Percentiles rank a stretch among this genome's conserved stretches.
phyloP scores from a whole-genome alignment of 2,113 vertebrate genomes.

The Noturus placidus region DNA sequence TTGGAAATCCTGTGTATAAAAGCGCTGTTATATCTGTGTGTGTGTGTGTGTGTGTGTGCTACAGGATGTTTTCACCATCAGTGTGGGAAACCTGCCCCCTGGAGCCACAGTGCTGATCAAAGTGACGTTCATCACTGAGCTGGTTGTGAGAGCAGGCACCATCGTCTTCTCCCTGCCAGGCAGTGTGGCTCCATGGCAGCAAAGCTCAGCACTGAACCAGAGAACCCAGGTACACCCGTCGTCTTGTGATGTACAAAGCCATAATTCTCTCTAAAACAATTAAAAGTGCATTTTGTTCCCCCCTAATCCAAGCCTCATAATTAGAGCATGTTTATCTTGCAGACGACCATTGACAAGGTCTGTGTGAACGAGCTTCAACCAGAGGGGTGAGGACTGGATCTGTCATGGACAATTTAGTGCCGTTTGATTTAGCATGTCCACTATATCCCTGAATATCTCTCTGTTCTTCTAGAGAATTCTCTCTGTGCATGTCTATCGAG shows the following conservation, averaged over 20 bases:
- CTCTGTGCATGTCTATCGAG: conserved; percentile 75
- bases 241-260: not conserved
- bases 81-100: conserved; percentile 82
- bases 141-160: conserved; percentile 62
- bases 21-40: conserved; percentile 10
- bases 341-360: conserved; percentile 77
- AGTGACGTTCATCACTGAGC: conserved; percentile 83
- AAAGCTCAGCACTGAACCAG: conserved; percentile 79
- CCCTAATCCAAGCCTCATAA: not conserved
- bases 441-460: not conserved
- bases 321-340: conserved; percentile 23
- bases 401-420: not conserved
- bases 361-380: conserved; percentile 68
- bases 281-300: not conserved
- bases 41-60: conserved; percentile 30
- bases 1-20: not conserved
- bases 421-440: not conserved
- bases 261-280: not conserved
- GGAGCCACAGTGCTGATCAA: conserved; percentile 82
- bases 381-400: conserved; percentile 69
- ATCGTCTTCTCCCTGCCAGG: conserved; percentile 78
- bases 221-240: conserved; percentile 76
- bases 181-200: conserved; percentile 82
- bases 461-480: conserved; percentile 69
- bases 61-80: conserved; percentile 86